phyloP scores from a whole-genome alignment of 2,888 invertebrate species.

The Leucophenga maculata region DNA sequence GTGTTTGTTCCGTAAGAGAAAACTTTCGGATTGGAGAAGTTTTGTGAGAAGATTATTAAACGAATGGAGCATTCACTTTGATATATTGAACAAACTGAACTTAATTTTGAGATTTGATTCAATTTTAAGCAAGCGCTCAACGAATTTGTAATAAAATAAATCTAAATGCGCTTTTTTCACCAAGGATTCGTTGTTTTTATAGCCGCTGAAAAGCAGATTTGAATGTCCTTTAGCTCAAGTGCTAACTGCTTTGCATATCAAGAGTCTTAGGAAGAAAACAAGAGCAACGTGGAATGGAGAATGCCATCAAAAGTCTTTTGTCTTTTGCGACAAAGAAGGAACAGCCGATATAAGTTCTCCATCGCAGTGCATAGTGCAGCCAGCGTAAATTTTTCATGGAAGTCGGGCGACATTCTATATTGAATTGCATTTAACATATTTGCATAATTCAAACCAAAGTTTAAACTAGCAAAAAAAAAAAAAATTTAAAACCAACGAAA shows the following conservation, averaged over 20 bases:
- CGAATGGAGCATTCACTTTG: neutral
- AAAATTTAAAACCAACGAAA: neutral
- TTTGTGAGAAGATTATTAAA: neutral
- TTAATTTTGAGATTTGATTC: neutral
- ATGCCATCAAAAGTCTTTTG: neutral
- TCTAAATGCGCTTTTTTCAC: neutral
- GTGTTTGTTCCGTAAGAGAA: neutral
- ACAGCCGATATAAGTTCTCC: no score
- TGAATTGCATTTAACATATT: slow-evolving; percentile 70
- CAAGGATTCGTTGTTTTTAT: slow-evolving; percentile 5
- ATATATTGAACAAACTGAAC: neutral
- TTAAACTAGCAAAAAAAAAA: slow-evolving; percentile 32
- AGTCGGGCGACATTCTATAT: slow-evolving; percentile 43
- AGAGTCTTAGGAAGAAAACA: neutral
- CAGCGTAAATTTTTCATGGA: neutral
- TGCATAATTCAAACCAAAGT: slow-evolving; percentile 59
- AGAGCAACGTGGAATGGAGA: neutral
- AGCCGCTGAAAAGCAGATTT: slow-evolving; percentile 33
- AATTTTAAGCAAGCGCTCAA: neutral
- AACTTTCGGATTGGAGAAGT: slow-evolving; percentile 10
- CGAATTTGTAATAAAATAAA: no score
- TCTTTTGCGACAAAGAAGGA: neutral
- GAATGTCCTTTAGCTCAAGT: slow-evolving; percentile 33
- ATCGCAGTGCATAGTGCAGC: no score
- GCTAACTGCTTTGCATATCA: slow-evolving; percentile 21